Percentiles rank a stretch among this genome's conserved stretches.
Evolutionary conservation across 2,113 vertebrate genomes (phyloP).

Genomic region (Rhinogobius similis): DNA sequence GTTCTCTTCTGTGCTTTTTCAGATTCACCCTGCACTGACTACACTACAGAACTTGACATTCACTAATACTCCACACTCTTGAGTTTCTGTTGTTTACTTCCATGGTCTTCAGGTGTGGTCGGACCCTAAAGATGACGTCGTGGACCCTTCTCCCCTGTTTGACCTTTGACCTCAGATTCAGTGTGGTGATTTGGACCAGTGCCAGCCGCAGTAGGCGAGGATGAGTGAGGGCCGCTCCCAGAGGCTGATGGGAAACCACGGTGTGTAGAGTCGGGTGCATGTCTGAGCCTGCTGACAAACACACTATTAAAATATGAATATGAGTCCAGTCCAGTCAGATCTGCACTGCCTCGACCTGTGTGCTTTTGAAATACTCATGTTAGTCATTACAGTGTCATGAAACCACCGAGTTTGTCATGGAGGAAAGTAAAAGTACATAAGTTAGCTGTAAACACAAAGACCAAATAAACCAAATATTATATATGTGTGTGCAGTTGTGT

Average conservation of each 20-base stretch:
- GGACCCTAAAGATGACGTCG: no score
- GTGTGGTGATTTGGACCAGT: neutral
- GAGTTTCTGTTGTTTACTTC: no score
- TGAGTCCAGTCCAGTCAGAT: neutral
- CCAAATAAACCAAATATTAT: no score
- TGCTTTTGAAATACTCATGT: neutral
- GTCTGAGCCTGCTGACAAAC: neutral
- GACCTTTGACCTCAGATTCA: neutral
- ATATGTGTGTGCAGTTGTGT: no score
- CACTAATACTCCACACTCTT: no score
- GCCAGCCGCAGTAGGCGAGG: neutral
- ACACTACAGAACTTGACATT: no score
- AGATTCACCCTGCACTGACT: no score
- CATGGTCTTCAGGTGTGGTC: no score
- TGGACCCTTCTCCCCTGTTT: neutral
- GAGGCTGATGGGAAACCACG: slow-evolving; percentile 3
- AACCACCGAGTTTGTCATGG: neutral
- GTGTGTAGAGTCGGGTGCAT: neutral
- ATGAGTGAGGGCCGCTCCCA: neutral
- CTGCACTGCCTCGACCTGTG: neutral
- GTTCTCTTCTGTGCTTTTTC: no score
- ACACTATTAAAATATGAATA: neutral
- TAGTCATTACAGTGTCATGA: neutral
- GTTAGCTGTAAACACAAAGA: no score
- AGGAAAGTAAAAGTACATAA: no score